phyloP scores from a whole-genome alignment of 1,140 invertebrate species.

The Bombyx mandarina region DNA sequence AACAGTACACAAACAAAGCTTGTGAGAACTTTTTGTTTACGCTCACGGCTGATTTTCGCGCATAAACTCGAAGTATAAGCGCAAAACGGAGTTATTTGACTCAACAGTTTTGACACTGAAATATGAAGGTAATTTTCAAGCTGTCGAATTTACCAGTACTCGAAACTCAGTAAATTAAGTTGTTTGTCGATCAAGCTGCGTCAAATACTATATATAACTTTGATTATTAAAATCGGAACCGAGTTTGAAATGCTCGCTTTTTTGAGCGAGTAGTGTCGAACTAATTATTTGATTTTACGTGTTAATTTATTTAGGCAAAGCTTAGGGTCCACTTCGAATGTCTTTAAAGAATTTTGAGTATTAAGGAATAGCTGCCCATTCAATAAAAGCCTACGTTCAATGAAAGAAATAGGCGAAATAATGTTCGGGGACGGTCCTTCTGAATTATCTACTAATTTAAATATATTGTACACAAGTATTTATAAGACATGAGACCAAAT shows the following conservation, averaged over 20 bases:
- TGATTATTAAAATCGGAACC: too few species aligned
- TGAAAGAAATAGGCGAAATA: too few species aligned
- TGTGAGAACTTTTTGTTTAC: constrained; percentile 21
- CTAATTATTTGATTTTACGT: too few species aligned
- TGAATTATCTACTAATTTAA: too few species aligned
- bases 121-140: constrained; percentile 53
- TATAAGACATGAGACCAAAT: not conserved
- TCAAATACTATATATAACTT: constrained; percentile 8
- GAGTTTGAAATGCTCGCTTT: too few species aligned
- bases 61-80: constrained; percentile 31
- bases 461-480: not conserved
- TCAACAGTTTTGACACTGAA: constrained; percentile 37
- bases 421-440: too few species aligned
- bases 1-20: not conserved
- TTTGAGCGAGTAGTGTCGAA: too few species aligned
- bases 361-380: too few species aligned
- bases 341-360: too few species aligned
- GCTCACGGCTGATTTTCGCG: constrained; percentile 29
- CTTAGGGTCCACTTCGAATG: too few species aligned
- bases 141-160: constrained; percentile 22
- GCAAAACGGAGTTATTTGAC: constrained; percentile 42
- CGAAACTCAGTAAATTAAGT: constrained; percentile 42
- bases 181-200: constrained; percentile 46
- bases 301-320: too few species aligned
- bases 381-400: too few species aligned